A percentile compares a stretch with the other conserved stretches of the same genome.
Evolutionary conservation across 1,140 invertebrate species (phyloP).

Genomic region (Hesperophylax magnus): DNA sequence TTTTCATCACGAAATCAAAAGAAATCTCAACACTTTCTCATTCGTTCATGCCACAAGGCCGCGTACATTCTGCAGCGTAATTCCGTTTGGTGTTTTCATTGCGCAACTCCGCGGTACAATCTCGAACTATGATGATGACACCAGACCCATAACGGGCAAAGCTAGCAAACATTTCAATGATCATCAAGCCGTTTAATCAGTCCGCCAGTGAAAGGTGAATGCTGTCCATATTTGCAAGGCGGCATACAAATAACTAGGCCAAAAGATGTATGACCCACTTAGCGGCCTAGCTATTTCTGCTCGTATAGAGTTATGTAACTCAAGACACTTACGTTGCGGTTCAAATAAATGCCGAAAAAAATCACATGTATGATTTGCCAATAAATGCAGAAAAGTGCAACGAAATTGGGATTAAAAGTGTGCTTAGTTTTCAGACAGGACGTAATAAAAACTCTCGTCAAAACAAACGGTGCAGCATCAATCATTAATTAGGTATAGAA

Average conservation of each 20-base stretch:
- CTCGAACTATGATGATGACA: constrained; percentile 26
- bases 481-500: constrained; percentile 1
- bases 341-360: constrained; percentile 1
- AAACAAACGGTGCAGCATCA: constrained; percentile 22
- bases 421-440: too few species aligned
- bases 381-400: too few species aligned
- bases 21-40: constrained; percentile 22
- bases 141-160: constrained; percentile 13
- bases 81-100: constrained; percentile 29
- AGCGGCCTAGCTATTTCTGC: constrained; percentile 15
- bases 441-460: background rate
- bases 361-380: too few species aligned
- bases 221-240: constrained; percentile 34
- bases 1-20: constrained; percentile 3
- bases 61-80: constrained; percentile 26
- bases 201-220: constrained; percentile 36
- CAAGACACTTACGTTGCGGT: background rate
- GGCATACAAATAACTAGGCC: constrained; percentile 32
- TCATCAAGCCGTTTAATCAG: constrained; percentile 20
- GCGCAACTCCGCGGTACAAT: constrained; percentile 28
- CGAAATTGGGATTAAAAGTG: too few species aligned
- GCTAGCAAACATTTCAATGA: constrained; percentile 14
- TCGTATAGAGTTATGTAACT: constrained; percentile 6
- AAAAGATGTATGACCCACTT: constrained; percentile 32
- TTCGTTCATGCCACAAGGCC: constrained; percentile 24